Evolutionary conservation across 2,113 vertebrate species (phyloP).

Genomic region (Maccullochella peelii): DNA sequence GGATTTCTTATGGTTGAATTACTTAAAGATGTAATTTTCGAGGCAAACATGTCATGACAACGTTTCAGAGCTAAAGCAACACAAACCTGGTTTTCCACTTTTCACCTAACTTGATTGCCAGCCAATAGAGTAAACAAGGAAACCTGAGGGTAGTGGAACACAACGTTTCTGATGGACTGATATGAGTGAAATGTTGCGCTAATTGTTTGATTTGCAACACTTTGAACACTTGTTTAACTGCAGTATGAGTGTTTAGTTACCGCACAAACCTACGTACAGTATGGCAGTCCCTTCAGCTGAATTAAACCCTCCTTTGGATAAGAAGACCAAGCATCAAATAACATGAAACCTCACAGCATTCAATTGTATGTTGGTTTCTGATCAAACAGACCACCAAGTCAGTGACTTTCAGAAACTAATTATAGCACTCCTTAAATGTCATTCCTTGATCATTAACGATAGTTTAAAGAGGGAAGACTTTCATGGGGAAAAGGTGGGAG

Average conservation of each 20-base stretch:
- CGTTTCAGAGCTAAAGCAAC: not conserved
- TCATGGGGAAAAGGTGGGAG: constrained; percentile 24
- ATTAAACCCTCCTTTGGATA: constrained; percentile 20
- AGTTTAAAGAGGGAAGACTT: constrained; percentile 27
- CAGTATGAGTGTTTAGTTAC: not conserved
- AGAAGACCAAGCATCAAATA: constrained; percentile 12
- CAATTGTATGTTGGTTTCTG: constrained; percentile 37
- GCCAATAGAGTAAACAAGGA: constrained; percentile 11
- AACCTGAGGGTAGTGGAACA: not conserved
- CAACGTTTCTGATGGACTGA: not conserved
- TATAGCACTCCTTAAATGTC: constrained; percentile 55
- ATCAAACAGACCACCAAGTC: constrained; percentile 52
- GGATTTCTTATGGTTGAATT: not conserved
- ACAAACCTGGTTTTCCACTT: constrained; percentile 43
- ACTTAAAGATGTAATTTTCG: not conserved
- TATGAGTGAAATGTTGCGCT: not conserved
- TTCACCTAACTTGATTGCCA: not conserved
- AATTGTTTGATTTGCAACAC: not conserved
- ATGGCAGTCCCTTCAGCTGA: constrained; percentile 4
- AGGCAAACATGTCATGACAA: constrained; percentile 19
- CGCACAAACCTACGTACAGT: not conserved
- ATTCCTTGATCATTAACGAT: constrained; percentile 60
- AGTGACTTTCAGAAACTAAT: constrained; percentile 59
- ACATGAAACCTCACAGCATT: not conserved
- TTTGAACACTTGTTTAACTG: not conserved